A percentile compares a stretch with the other conserved stretches of the same genome.
Conservation (phyloP, 2,888 invertebrate genomes). For the Parelbella ahira region DNA sequence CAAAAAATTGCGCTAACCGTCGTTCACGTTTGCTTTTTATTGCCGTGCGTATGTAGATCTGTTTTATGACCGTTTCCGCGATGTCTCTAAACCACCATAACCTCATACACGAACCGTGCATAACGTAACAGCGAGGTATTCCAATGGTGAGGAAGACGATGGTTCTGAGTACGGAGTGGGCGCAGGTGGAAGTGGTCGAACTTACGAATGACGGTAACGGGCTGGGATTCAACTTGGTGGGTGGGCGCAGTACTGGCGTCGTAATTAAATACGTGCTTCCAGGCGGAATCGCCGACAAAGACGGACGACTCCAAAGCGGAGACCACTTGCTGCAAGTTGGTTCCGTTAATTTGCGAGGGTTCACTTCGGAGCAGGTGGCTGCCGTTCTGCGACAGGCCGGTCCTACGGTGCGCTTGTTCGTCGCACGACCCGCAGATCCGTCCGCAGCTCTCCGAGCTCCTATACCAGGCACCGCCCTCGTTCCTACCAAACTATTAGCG, state of each 20-base stretch:
- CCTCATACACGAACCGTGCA: constrained; percentile 51
- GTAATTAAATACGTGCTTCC: constrained; percentile 98
- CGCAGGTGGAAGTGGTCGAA: constrained; percentile 99
- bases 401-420: constrained; percentile 92
- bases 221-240: constrained; percentile 98
- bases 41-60: constrained; percentile 34
- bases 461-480: constrained; percentile 91
- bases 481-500: constrained; percentile 94
- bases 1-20: constrained; percentile 44
- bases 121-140: constrained; percentile 71
- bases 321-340: constrained; percentile 98
- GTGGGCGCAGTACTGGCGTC: constrained; percentile 98
- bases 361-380: constrained; percentile 96
- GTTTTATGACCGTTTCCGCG: constrained; percentile 32
- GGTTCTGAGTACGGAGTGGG: constrained; percentile 99
- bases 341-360: constrained; percentile 96
- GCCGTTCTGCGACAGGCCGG: constrained; percentile 86
- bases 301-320: constrained; percentile 96
- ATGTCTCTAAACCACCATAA: constrained; percentile 58
- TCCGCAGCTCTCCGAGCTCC: constrained; percentile 88
- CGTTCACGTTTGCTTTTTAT: constrained; percentile 38
- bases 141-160: constrained; percentile 78
- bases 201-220: constrained; percentile 98
- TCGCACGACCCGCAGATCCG: constrained; percentile 96
- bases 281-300: constrained; percentile 97